A percentile compares a stretch with the other conserved stretches of the same genome.
These are phyloP conservation scores for Agrypnus murinus DNA, from an alignment of 2,888 invertebrate species.

Conservation along the genomic window DNA sequence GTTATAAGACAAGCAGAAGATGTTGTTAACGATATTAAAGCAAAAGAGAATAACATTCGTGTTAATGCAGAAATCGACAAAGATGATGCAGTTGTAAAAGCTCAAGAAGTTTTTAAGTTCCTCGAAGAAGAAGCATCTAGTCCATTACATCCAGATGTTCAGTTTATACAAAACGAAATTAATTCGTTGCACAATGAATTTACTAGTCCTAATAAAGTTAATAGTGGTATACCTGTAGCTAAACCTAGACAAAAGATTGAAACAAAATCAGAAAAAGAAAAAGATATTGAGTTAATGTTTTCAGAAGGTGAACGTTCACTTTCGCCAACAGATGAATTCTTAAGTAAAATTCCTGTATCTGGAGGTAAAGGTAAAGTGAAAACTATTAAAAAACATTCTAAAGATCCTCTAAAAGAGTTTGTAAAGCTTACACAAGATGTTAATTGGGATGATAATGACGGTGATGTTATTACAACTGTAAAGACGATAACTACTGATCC, in stretches of 20 bases:
- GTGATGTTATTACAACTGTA: conserved; percentile 40
- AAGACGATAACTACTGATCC: conserved; percentile 56
- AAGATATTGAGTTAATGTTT: conserved; percentile 60
- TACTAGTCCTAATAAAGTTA: conserved; percentile 20
- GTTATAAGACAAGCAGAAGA: conserved; percentile 67
- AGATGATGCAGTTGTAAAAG: conserved; percentile 52
- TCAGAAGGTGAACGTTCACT: conserved; percentile 55
- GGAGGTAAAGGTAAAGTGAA: conserved; percentile 70
- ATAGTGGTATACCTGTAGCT: conserved; percentile 65
- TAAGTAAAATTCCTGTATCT: conserved; percentile 68
- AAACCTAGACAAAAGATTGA: conserved; percentile 61
- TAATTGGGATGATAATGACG: conserved; percentile 68
- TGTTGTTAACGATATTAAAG: conserved; percentile 64
- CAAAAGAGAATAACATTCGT: conserved; percentile 30
- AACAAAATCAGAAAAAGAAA: conserved; percentile 58
- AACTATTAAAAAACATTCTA: conserved; percentile 73
- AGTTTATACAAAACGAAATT: conserved; percentile 40
- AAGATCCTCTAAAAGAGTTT: conserved; percentile 71
- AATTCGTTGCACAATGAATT: conserved; percentile 9
- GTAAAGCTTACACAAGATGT: conserved; percentile 69
- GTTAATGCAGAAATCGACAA: not conserved
- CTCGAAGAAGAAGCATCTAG: conserved; percentile 68
- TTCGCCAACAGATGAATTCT: conserved; percentile 64
- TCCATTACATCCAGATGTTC: conserved; percentile 52
- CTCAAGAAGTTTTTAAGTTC: conserved; percentile 69